Evolutionary conservation across 2,888 invertebrate species (phyloP).

Genomic region (Loripinus fragilis): DNA sequence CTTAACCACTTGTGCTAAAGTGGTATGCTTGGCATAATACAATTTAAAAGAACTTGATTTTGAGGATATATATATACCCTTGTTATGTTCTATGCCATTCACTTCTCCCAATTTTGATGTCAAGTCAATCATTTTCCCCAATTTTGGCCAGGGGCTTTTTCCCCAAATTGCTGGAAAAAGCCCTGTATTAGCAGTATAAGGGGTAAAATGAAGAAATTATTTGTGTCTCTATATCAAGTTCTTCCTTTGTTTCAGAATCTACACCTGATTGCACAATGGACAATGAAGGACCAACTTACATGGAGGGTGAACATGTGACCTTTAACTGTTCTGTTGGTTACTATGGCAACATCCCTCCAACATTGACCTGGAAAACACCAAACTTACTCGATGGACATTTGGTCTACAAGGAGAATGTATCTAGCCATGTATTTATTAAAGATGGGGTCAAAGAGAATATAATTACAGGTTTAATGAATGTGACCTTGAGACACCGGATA

Average conservation of each 20-base stretch:
- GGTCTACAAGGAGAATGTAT: conserved; percentile 23
- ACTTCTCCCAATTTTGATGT: too few species aligned
- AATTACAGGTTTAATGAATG: conserved; percentile 24
- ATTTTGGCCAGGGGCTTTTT: too few species aligned
- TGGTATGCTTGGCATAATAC: too few species aligned
- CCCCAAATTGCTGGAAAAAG: too few species aligned
- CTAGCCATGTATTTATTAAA: conserved; percentile 32
- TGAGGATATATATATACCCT: too few species aligned
- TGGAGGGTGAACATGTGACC: conserved; percentile 63
- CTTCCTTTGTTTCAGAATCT: conserved; percentile 33
- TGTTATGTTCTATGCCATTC: too few species aligned
- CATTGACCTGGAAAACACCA: conserved; percentile 64
- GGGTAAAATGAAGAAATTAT: too few species aligned
- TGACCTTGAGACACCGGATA: conserved; percentile 42
- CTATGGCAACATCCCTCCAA: conserved; percentile 61
- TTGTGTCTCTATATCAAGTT: too few species aligned
- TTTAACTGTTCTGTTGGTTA: conserved; percentile 70
- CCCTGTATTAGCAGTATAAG: too few species aligned
- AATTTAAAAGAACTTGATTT: too few species aligned
- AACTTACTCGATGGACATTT: background rate
- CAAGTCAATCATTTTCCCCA: too few species aligned
- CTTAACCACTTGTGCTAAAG: too few species aligned
- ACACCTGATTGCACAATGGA: conserved; percentile 44
- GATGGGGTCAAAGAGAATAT: conserved; percentile 29
- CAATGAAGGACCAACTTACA: conserved; percentile 44